Evolutionary conservation across 2,888 invertebrate genomes (phyloP), one percentile per base, ranked within the genome.

Genomic region (Allophyes oxyacanthae): DNA sequence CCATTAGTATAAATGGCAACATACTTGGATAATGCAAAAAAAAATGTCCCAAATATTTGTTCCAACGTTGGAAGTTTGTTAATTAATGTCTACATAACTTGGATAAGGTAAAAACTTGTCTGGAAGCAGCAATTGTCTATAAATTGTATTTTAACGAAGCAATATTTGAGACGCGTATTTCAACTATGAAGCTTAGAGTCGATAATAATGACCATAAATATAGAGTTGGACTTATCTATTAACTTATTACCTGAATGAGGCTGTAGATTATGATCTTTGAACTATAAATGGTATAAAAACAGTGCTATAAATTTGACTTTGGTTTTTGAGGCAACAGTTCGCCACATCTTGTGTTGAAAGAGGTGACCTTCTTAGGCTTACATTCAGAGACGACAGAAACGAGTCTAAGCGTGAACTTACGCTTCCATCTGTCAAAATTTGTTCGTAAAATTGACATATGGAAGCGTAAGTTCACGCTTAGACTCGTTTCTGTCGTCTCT

Each of bases 141-240:
- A 81, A 78, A 81, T 77, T 66, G 60, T 64, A 45, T 66, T 75
- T 66, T 75, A 72, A 72, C 77, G 54, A 64, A 77, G 68, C 57
- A 43, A 65, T 66, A 58, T 59, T 62, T 59, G 15, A 41, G 15
- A 51, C 48, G 54, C 48, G 54, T 69, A 71, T 68, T 71, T 57
- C 48, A 60, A 66, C 6, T 68, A 71, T 61, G 45, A 45, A 36
- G 52, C 11, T 26, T 36, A 28, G 10, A 20, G 9, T 15, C 38
- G 13, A 15, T 64, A 68, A 59, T 72, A 65, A 59, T 57, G 53
- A 32, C 72, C 72, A 59, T 72, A 67, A 51, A 45, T 46, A 40
- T 40, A 32, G 32, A 25, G 20, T 33, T 48, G 15, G 15, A 36
- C 2, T 38, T 53, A 13, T 33, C 30, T 30, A 37, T 49, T 53